These are phyloP conservation scores for Willisornis vidua DNA, from an alignment of 2,113 vertebrate species.

Conservation along the genomic window DNA sequence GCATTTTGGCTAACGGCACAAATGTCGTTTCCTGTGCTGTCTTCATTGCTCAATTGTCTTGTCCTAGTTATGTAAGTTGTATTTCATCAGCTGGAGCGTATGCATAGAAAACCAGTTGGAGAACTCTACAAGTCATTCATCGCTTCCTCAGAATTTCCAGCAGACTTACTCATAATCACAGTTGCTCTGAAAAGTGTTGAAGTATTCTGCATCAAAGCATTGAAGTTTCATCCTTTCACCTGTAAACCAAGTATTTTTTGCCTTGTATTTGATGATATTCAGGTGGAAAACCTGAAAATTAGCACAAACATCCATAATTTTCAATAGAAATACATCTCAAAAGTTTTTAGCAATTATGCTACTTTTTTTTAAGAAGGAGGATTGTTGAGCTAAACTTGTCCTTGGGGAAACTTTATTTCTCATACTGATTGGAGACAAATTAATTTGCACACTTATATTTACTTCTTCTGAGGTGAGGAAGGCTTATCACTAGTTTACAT, in stretches of 20 bases:
- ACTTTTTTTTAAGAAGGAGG: neutral
- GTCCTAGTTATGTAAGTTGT: conserved; percentile 52
- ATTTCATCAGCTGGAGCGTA: conserved; percentile 29
- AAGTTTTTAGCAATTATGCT: neutral
- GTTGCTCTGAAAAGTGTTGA: conserved; percentile 37
- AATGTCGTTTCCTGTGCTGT: conserved; percentile 55
- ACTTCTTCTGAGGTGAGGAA: neutral
- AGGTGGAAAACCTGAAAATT: neutral
- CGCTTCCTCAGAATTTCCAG: conserved; percentile 29
- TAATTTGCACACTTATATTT: neutral
- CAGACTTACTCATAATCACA: conserved; percentile 46
- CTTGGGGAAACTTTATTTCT: neutral
- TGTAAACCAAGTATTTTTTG: neutral
- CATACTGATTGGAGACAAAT: neutral
- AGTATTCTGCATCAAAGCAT: conserved; percentile 1
- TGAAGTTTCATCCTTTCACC: neutral
- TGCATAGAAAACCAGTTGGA: conserved; percentile 47
- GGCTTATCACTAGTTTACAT: neutral
- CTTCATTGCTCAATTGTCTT: conserved; percentile 17
- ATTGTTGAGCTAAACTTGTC: neutral
- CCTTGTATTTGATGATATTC: neutral
- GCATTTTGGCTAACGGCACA: neutral
- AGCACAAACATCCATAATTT: neutral
- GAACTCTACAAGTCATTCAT: conserved; percentile 4
- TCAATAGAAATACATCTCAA: neutral